Base-by-base conservation (phyloP, 1,140 invertebrate species). In the Ips nitidus region DNA sequence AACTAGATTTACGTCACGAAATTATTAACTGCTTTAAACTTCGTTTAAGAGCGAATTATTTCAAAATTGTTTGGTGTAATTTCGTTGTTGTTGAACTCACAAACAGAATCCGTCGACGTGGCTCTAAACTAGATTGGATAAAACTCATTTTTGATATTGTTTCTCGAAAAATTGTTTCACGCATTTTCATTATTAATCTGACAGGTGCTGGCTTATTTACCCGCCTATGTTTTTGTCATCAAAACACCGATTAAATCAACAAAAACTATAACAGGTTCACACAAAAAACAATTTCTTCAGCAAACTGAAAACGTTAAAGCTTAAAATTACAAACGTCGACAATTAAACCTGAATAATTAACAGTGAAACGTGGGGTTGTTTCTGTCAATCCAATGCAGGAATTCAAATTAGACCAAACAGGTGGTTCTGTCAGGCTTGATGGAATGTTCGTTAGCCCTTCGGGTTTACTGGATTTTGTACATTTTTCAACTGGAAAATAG, bases 341-440 rank as follows among this genome's bases (percentile, higher is more conserved):
- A 62, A 62, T 62, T 62, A 62, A 62, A 62, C 8, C n/a, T 39
- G 47, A 41, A 37, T 62, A 62, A 62, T 62, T 62, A 50, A 7
- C 47, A 52, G 22, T 22, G 22, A 62, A 62, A 39, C 60, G 60
- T 62, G 60, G 45, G 43, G 60, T 42, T 39, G 47, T 36, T 42
- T 39, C 41, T 62, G 60, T 62, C 60, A 62, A 50, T 50, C 47
- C 38, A 45, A 52, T 62, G 60, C 60, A 62, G 60, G 60, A 62
- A 62, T 62, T 62, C 45, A 50, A 62, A 62, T 62, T 62, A 62
- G 47, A 7, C 43, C 7, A 52, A 52, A 62, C 60, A 62, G 47
- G 60, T 62, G 43, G 47, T 50, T 62, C 47, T 50, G 60, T 62
- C 60, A 62, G 60, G n/a, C n/a, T 5, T 39, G 22, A 22, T 22